A percentile compares a stretch with the other conserved stretches of the same genome.
Evolutionary conservation across 2,888 invertebrate genomes (phyloP).

Genomic region (Disparrhopalites patrizii): DNA sequence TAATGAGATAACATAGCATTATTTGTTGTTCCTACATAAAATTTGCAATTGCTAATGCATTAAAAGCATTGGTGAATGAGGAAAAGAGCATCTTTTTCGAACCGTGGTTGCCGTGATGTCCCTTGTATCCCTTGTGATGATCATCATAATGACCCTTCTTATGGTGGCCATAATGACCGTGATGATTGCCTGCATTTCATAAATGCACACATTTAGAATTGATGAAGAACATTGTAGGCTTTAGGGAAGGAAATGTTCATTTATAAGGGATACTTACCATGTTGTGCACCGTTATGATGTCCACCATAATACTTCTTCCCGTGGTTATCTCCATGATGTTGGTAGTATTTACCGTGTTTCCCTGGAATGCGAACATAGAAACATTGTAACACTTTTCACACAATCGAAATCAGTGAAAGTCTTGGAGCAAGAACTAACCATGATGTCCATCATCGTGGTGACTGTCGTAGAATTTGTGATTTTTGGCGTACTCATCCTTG

Average conservation of each 20-base stretch:
- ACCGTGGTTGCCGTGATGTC: conserved; percentile 29
- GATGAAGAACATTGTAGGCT: no score
- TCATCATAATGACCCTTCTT: conserved; percentile 38
- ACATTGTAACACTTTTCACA: neutral
- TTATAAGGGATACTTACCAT: conserved; percentile 5
- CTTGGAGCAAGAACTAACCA: conserved; percentile 1
- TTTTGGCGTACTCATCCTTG: conserved; percentile 42
- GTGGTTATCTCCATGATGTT: conserved; percentile 33
- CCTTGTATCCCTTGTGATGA: conserved; percentile 37
- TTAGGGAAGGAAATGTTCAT: neutral
- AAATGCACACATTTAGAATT: neutral
- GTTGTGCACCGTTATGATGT: conserved; percentile 39
- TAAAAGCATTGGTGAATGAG: no score
- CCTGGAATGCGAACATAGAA: no score
- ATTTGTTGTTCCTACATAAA: neutral
- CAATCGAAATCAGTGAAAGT: neutral
- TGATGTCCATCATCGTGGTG: conserved; percentile 25
- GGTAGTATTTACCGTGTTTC: conserved; percentile 20
- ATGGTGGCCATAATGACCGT: conserved; percentile 40
- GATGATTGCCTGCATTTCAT: conserved; percentile 22
- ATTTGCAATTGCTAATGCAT: neutral
- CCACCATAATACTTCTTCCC: conserved; percentile 42
- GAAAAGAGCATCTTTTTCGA: neutral
- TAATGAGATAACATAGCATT: neutral
- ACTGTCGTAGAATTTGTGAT: conserved; percentile 36